Conservation (phyloP, 2,888 invertebrate genomes). For the Coenonympha glycerion region DNA sequence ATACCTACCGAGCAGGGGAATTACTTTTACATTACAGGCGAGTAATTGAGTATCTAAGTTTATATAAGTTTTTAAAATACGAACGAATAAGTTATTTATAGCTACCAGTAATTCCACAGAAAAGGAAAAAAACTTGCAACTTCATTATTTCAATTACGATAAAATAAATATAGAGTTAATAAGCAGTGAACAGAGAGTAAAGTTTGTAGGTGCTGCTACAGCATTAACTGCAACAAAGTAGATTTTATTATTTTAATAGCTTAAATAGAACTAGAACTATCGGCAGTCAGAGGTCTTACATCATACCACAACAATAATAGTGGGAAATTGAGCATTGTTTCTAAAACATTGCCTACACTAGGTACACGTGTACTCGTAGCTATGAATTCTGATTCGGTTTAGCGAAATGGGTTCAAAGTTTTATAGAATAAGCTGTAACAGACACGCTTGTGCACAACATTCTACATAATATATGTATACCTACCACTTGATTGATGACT, state of each 20-base stretch:
- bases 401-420: too few relatives aligned
- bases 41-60: too few relatives aligned
- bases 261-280: too few relatives aligned
- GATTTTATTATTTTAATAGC: constrained; percentile 17
- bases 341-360: constrained; percentile 32
- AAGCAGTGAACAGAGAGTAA: too few relatives aligned
- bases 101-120: neutral
- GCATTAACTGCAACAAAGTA: constrained; percentile 12
- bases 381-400: constrained; percentile 6
- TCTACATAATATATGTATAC: too few relatives aligned
- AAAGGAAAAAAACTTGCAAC: neutral
- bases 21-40: too few relatives aligned
- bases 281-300: constrained; percentile 8
- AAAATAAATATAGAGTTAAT: neutral
- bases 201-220: neutral
- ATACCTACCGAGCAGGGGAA: too few relatives aligned
- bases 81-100: too few relatives aligned
- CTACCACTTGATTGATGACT: too few relatives aligned
- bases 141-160: neutral
- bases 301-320: constrained; percentile 25
- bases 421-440: too few relatives aligned
- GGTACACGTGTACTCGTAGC: constrained; percentile 36
- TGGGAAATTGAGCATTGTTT: constrained; percentile 31
- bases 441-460: too few relatives aligned
- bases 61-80: too few relatives aligned